phyloP scores from a whole-genome alignment of 2,888 invertebrate species.

The Trilocha varians region DNA sequence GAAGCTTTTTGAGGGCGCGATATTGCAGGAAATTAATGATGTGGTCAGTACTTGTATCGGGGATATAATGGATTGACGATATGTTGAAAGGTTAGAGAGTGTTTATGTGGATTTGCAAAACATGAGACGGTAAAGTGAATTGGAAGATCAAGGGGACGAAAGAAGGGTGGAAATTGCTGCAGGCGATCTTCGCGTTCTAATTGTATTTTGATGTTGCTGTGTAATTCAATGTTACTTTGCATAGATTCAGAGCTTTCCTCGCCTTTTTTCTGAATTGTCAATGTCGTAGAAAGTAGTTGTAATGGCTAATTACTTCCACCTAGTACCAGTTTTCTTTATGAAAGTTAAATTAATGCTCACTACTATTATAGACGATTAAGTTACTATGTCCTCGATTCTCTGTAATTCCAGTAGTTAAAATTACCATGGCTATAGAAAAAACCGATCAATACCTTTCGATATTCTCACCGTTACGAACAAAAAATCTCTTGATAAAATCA shows the following conservation, averaged over 20 bases:
- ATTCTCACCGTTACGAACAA: too few species aligned
- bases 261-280: background rate
- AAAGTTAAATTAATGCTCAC: too few species aligned
- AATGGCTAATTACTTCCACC: too few species aligned
- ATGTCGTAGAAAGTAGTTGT: too few species aligned
- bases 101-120: conserved; percentile 57
- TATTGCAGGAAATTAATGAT: conserved; percentile 70
- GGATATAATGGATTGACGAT: conserved; percentile 17
- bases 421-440: too few species aligned
- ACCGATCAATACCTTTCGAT: too few species aligned
- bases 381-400: too few species aligned
- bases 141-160: conserved; percentile 27
- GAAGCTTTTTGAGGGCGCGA: conserved; percentile 61
- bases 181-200: conserved; percentile 29
- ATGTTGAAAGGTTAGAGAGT: conserved; percentile 53
- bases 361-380: too few species aligned
- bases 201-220: conserved; percentile 26
- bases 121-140: conserved; percentile 56
- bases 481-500: too few species aligned
- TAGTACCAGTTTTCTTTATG: too few species aligned
- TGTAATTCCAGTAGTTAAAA: too few species aligned
- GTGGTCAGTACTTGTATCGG: conserved; percentile 67
- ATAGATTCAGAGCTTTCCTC: background rate
- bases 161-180: conserved; percentile 25
- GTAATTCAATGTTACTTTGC: background rate